Percentiles rank a stretch among this genome's conserved stretches.
Evolutionary conservation across 2,797 vertebrate genomes (phyloP).

Genomic region (Cephalopachus bancanus): DNA sequence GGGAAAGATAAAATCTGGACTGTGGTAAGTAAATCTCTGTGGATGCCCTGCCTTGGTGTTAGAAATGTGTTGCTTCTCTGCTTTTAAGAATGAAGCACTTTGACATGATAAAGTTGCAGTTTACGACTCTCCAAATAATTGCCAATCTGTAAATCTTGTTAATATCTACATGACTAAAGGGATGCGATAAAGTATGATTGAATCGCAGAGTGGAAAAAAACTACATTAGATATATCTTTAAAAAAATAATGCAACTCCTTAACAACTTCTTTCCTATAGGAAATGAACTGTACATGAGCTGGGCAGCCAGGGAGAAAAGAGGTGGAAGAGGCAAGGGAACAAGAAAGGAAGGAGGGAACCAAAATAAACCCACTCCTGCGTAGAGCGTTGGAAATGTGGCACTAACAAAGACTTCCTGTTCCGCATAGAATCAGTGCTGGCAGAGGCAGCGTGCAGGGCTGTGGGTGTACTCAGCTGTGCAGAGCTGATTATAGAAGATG

Average conservation of each 20-base stretch:
- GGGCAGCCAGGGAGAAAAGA: slow-evolving; percentile 47
- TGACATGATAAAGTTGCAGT: background rate
- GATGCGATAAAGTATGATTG: slow-evolving; percentile 4
- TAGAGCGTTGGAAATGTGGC: slow-evolving; percentile 74
- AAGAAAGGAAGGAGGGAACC: slow-evolving; percentile 79
- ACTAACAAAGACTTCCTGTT: slow-evolving; percentile 87
- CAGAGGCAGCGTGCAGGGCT: slow-evolving; percentile 80
- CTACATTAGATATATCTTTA: slow-evolving; percentile 18
- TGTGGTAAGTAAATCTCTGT: background rate
- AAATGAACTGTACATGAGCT: slow-evolving; percentile 70
- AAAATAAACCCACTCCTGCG: slow-evolving; percentile 69
- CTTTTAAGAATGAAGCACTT: slow-evolving; percentile 71
- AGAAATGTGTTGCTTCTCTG: slow-evolving; percentile 47
- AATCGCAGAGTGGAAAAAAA: background rate
- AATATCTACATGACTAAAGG: background rate
- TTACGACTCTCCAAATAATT: slow-evolving; percentile 53
- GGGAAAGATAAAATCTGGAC: background rate
- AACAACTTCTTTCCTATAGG: slow-evolving; percentile 69
- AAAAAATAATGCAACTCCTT: slow-evolving; percentile 59
- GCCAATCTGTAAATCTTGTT: slow-evolving; percentile 25
- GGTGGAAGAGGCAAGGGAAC: background rate
- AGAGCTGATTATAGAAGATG: slow-evolving; percentile 91
- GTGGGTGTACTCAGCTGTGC: slow-evolving; percentile 89
- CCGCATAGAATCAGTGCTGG: slow-evolving; percentile 81
- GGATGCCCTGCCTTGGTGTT: background rate